Evolutionary conservation across 2,113 vertebrate genomes (phyloP).

Genomic region (Parus major): DNA sequence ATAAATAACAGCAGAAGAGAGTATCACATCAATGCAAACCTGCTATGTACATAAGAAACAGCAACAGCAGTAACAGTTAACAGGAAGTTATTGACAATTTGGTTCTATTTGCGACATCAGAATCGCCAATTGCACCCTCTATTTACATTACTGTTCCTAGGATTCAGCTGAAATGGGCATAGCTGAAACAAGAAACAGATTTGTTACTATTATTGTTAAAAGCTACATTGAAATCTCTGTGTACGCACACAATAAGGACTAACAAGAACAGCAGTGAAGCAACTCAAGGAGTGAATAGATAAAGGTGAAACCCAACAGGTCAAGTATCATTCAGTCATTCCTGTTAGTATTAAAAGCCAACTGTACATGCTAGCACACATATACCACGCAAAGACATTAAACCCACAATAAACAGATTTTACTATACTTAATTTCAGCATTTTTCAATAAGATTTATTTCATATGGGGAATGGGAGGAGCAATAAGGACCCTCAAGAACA

Average conservation of each 20-base stretch:
- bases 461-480: background rate
- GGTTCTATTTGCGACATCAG: background rate
- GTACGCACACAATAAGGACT: background rate
- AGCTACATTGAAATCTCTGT: background rate
- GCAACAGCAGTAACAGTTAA: background rate
- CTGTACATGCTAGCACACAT: background rate
- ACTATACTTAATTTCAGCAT: background rate
- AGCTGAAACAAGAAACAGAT: background rate
- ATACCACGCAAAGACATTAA: background rate
- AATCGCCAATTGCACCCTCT: background rate
- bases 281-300: background rate
- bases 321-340: background rate
- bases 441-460: background rate
- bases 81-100: background rate
- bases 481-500: background rate
- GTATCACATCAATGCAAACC: background rate
- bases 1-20: background rate
- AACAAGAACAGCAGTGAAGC: background rate
- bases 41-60: background rate
- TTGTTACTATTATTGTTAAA: background rate
- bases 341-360: background rate
- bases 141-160: background rate
- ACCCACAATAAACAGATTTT: background rate
- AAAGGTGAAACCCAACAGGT: background rate
- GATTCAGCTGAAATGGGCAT: background rate